Conservation (phyloP, 2,113 vertebrate species). For the Desmodus rotundus region DNA sequence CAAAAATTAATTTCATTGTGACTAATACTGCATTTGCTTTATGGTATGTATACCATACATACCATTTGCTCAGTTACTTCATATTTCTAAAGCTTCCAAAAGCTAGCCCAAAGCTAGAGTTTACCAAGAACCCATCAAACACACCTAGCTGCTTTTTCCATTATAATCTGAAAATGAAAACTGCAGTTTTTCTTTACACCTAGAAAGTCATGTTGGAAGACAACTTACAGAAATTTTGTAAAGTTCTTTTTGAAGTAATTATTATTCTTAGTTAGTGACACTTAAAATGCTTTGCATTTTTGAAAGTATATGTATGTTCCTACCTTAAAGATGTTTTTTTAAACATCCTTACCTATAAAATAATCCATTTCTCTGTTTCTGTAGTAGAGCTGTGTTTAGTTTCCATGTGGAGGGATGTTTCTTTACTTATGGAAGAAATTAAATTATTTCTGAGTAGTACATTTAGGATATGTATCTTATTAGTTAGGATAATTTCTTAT, state of each 20-base stretch:
- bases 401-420: neutral
- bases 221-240: neutral
- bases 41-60: too few species aligned
- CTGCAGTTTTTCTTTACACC: neutral
- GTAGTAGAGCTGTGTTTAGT: neutral
- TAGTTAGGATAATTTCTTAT: neutral
- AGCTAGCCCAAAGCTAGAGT: neutral
- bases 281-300: neutral
- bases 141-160: neutral
- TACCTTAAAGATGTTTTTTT: neutral
- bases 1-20: neutral
- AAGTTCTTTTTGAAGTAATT: neutral
- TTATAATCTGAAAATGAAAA: constrained; percentile 32
- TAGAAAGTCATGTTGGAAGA: constrained; percentile 39
- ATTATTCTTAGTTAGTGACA: neutral
- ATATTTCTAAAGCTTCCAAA: neutral
- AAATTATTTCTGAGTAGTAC: neutral
- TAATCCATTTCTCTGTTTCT: neutral
- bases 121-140: neutral
- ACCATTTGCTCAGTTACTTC: neutral
- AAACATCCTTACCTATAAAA: neutral
- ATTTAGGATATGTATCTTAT: neutral
- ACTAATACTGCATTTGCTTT: neutral
- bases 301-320: neutral
- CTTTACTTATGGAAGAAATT: neutral